Conservation (phyloP, 1,140 invertebrate species). For the Drosophila auraria region DNA sequence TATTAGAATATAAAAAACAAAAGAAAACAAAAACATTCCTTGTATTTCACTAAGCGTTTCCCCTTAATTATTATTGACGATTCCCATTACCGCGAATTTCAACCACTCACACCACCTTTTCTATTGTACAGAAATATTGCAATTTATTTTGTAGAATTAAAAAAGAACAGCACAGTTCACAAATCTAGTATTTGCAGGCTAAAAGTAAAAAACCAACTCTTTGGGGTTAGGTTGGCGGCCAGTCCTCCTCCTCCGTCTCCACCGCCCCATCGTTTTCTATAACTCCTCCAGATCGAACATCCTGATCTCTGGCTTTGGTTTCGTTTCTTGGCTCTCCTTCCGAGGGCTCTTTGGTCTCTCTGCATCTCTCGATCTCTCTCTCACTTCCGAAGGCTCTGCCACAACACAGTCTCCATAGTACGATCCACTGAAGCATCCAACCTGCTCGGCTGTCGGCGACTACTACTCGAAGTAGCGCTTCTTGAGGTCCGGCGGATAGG, state of each 20-base stretch:
- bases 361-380: not conserved
- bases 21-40: not conserved
- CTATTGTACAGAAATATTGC: slow-evolving; percentile 78
- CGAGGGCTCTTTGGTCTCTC: slow-evolving; percentile 57
- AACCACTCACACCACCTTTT: not conserved
- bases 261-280: slow-evolving; percentile 13
- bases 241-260: slow-evolving; percentile 33
- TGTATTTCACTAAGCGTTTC: not conserved
- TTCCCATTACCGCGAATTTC: not conserved
- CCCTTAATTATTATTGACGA: not conserved
- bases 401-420: slow-evolving; percentile 32
- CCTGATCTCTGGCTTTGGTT: slow-evolving; percentile 24
- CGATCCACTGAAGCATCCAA: slow-evolving; percentile 10
- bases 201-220: slow-evolving; percentile 58
- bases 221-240: slow-evolving; percentile 36
- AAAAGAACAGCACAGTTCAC: slow-evolving; percentile 81
- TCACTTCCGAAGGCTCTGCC: not conserved
- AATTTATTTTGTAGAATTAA: slow-evolving; percentile 76
- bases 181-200: slow-evolving; percentile 83
- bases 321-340: slow-evolving; percentile 28
- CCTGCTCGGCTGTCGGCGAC: not conserved
- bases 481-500: slow-evolving; percentile 93
- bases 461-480: slow-evolving; percentile 88
- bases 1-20: too few species aligned
- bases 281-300: slow-evolving; percentile 7